These are phyloP conservation scores for Chiroxiphia lanceolata DNA, from an alignment of 2,797 vertebrate genomes.

Conservation along the genomic window DNA sequence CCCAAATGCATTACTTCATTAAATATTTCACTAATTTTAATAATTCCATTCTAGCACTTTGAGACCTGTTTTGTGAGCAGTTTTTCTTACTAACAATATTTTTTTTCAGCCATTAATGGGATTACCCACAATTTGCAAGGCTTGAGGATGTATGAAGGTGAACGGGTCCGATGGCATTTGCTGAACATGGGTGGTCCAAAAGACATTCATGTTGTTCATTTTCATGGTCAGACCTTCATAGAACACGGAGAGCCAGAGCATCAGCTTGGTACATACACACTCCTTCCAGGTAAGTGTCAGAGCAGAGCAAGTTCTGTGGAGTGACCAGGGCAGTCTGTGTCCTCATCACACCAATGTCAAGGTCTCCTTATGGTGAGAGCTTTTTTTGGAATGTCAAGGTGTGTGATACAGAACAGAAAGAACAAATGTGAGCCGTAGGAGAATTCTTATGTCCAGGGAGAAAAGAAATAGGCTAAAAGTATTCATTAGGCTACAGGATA, in stretches of 20 bases:
- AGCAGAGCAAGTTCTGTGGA: background rate
- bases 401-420: background rate
- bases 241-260: conserved; percentile 80
- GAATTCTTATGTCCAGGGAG: background rate
- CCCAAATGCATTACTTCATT: background rate
- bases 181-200: conserved; percentile 89
- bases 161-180: conserved; percentile 87
- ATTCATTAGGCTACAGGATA: background rate
- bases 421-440: background rate
- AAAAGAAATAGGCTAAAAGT: background rate
- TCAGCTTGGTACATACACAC: conserved; percentile 85
- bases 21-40: background rate
- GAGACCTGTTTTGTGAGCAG: background rate
- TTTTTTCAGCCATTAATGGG: conserved; percentile 90
- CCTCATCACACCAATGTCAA: background rate
- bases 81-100: background rate
- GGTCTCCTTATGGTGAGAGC: background rate
- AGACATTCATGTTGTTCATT: conserved; percentile 90
- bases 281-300: conserved; percentile 85
- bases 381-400: background rate
- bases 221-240: conserved; percentile 92
- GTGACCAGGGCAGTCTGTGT: background rate
- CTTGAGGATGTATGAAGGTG: conserved; percentile 88
- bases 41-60: background rate
- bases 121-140: conserved; percentile 87